A percentile compares a stretch with the other conserved stretches of the same genome.
Evolutionary conservation across 2,888 invertebrate species (phyloP).

Genomic region (Sepiola atlantica): DNA sequence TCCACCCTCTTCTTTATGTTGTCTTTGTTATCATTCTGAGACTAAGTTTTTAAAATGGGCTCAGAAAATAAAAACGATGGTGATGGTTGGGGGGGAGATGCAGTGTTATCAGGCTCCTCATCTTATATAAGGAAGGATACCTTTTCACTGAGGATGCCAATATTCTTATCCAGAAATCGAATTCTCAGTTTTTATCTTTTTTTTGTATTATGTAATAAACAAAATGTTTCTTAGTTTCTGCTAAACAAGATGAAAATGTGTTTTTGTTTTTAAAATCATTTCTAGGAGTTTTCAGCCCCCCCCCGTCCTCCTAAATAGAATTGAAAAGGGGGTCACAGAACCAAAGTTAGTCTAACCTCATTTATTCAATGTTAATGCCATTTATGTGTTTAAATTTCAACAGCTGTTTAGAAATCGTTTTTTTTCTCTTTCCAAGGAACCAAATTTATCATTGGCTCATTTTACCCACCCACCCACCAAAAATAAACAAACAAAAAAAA

Average conservation of each 20-base stretch:
- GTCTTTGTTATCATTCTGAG: background rate
- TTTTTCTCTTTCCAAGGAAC: background rate
- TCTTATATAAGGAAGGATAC: no score
- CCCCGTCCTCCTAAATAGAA: background rate
- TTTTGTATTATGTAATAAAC: background rate
- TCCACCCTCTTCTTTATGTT: background rate
- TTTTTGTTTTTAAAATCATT: background rate
- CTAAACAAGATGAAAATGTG: background rate
- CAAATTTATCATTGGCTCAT: background rate
- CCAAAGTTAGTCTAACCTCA: conserved; percentile 1
- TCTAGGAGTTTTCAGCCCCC: background rate
- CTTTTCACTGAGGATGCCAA: background rate
- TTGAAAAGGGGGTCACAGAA: background rate
- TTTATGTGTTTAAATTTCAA: background rate
- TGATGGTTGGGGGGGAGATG: no score
- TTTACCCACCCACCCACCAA: background rate
- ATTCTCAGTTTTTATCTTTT: background rate
- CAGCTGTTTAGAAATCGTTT: background rate
- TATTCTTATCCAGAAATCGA: background rate
- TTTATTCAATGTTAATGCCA: background rate
- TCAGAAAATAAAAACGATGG: no score
- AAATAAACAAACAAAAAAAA: background rate
- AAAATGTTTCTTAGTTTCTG: background rate
- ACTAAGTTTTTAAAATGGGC: background rate
- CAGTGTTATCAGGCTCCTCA: no score